Percentiles rank a stretch among this genome's conserved stretches.
These are phyloP conservation scores for Dicrurus megarhynchus DNA, from an alignment of 2,113 vertebrate genomes.

Conservation along the genomic window DNA sequence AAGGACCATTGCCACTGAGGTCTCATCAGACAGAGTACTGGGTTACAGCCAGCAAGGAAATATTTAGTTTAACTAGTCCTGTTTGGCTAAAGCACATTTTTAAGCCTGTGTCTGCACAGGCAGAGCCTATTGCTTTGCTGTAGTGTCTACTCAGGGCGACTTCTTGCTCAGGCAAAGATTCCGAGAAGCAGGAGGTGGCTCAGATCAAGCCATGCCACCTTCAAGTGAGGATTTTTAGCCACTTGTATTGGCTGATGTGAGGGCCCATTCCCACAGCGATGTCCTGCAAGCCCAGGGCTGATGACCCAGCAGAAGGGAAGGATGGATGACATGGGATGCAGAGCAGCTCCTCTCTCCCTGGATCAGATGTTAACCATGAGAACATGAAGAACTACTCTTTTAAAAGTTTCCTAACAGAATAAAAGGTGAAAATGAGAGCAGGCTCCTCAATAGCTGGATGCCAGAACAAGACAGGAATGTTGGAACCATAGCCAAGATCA, in stretches of 20 bases:
- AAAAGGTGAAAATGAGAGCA: neutral
- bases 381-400: neutral
- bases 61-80: neutral
- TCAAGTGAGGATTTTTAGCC: neutral
- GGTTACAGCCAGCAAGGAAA: neutral
- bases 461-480: neutral
- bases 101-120: neutral
- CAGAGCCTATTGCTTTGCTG: neutral
- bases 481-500: neutral
- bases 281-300: neutral
- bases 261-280: neutral
- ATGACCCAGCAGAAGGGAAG: fast-evolving
- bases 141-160: fast-evolving
- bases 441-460: neutral
- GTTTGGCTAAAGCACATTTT: neutral
- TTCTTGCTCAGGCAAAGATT: neutral
- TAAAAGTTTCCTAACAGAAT: neutral
- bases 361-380: neutral
- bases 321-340: fast-evolving
- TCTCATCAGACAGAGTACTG: neutral
- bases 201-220: neutral
- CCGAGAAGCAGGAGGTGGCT: neutral
- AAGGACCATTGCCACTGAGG: neutral
- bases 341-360: neutral
- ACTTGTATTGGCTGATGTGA: neutral